Evolutionary conservation across 2,113 vertebrate species (phyloP).

Genomic region (Hemiprocne comata): DNA sequence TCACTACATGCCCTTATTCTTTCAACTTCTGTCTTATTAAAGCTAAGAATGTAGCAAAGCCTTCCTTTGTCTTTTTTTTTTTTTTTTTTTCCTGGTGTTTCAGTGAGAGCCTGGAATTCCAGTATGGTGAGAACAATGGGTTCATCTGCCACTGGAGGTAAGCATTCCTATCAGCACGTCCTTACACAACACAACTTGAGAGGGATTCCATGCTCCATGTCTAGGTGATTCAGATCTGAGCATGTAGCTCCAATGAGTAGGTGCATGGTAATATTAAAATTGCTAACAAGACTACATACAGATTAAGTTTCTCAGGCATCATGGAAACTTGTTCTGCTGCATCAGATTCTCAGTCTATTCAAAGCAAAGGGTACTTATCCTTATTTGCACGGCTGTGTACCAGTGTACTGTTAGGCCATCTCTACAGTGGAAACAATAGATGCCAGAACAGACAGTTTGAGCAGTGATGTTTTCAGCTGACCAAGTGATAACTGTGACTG

Average conservation of each 20-base stretch:
- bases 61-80: background rate
- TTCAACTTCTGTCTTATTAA: background rate
- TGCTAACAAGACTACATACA: background rate
- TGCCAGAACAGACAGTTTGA: background rate
- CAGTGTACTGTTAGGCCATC: background rate
- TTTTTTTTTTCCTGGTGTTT: background rate
- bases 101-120: slow-evolving; percentile 78
- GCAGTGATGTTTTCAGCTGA: background rate
- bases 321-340: background rate
- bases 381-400: background rate
- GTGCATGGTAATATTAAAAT: background rate
- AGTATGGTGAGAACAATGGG: slow-evolving; percentile 71
- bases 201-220: background rate
- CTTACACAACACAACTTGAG: background rate
- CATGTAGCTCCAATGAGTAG: background rate
- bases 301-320: background rate
- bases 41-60: background rate
- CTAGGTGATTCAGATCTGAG: background rate
- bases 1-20: background rate
- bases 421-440: background rate
- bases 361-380: background rate
- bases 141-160: slow-evolving; percentile 76
- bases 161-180: background rate
- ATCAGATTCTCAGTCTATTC: background rate
- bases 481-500: background rate